Evolutionary conservation across 1,140 invertebrate species (phyloP).

Genomic region (Penaeus chinensis): DNA sequence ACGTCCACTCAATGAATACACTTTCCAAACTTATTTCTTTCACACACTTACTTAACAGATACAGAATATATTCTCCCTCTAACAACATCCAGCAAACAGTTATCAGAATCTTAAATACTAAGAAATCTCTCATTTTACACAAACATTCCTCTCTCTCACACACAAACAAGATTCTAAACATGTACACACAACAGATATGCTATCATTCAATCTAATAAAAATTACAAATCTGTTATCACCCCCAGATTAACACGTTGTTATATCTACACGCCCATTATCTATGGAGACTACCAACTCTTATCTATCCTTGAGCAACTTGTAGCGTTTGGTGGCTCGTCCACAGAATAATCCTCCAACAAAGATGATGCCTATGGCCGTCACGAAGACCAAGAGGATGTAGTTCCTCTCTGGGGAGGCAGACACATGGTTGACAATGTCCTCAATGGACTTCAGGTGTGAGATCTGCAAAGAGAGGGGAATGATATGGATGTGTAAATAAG

Average conservation of each 20-base stretch:
- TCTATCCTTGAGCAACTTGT: conserved; percentile 78
- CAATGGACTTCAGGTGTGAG: conserved; percentile 76
- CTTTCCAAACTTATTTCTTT: too few relatives aligned
- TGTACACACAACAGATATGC: too few relatives aligned
- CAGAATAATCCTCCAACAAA: conserved; percentile 86
- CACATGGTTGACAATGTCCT: conserved; percentile 79
- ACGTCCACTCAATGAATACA: too few relatives aligned
- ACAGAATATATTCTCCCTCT: too few relatives aligned
- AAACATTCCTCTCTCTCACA: background rate
- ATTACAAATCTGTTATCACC: background rate
- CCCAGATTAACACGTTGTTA: background rate
- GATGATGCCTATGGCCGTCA: conserved; percentile 79
- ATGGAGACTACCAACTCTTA: conserved; percentile 67
- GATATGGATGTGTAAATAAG: background rate
- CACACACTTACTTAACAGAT: too few relatives aligned
- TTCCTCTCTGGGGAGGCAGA: conserved; percentile 79
- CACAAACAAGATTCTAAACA: background rate
- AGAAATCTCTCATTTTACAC: background rate
- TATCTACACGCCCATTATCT: background rate
- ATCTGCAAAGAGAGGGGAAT: conserved; percentile 69
- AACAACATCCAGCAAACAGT: background rate
- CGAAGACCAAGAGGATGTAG: conserved; percentile 80
- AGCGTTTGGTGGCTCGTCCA: conserved; percentile 80
- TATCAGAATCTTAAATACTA: background rate
- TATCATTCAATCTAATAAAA: too few relatives aligned